phyloP scores from a whole-genome alignment of 2,797 vertebrate genomes.

The Enteromius unitaeniatus region DNA sequence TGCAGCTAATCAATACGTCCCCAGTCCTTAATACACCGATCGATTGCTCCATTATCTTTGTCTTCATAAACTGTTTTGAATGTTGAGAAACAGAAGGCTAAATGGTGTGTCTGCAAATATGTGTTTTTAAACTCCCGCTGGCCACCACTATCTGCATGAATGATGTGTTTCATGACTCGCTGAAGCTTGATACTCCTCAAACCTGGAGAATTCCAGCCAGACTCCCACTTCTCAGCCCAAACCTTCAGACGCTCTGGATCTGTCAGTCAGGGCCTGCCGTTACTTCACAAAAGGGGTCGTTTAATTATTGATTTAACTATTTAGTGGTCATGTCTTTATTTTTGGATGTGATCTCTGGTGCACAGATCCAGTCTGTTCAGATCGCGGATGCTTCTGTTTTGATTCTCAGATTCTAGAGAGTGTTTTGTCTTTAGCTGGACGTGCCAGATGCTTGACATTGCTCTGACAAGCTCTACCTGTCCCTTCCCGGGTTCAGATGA shows the following conservation, averaged over 20 bases:
- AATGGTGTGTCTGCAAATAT: constrained; percentile 10
- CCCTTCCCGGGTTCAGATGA: constrained; percentile 54
- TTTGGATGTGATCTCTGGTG: constrained; percentile 16
- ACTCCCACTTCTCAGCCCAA: constrained; percentile 11
- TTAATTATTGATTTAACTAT: constrained; percentile 79
- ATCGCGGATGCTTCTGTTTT: neutral
- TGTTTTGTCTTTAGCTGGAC: constrained; percentile 37
- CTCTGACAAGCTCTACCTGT: constrained; percentile 75
- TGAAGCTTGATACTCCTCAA: constrained; percentile 58
- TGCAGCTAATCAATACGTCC: constrained; percentile 52
- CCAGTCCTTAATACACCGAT: constrained; percentile 47
- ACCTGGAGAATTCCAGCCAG: constrained; percentile 40
- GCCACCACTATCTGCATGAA: constrained; percentile 29
- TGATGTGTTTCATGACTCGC: constrained; percentile 48
- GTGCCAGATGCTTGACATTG: constrained; percentile 75
- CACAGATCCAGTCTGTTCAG: constrained; percentile 24
- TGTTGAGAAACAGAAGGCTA: constrained; percentile 22
- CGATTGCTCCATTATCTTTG: constrained; percentile 51
- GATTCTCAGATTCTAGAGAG: constrained; percentile 9
- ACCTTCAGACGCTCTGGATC: constrained; percentile 77
- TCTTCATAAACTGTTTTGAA: constrained; percentile 51
- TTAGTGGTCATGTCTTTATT: constrained; percentile 61
- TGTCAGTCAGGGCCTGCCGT: constrained; percentile 77
- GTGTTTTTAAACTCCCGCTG: neutral
- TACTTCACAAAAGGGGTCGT: constrained; percentile 69